Base-by-base conservation (phyloP, 1,140 invertebrate genomes). In the Hylaeus anthracinus region DNA sequence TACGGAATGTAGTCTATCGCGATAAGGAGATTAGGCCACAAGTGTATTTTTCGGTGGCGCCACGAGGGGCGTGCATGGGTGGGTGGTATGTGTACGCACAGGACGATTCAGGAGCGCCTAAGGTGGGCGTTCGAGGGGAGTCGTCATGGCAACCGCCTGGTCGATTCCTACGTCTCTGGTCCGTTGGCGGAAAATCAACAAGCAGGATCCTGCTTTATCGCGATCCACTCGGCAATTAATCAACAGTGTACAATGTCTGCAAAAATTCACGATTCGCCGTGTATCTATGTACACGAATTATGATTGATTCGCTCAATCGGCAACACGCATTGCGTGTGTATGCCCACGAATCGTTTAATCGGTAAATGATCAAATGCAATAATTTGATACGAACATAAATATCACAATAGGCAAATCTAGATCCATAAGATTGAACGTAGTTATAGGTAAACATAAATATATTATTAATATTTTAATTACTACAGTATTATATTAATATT, bases 81-180 rank as follows among this genome's bases (percentile, higher is more conserved):
- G 39, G 78, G 12, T 39, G 65, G 8, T 8, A 66, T 63, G 58
- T 69, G 51, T 72, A 78, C n/a, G 55, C 56, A 63, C 67, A 65
- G 73, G 73, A 69, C 26, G 65, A 76, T 63, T 76, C 72, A 69
- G 79, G 72, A 76, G 48, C n/a, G 48, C 6, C 55, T 37, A 55
- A 83, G 66, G 81, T 67, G 72, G 85, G 73, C 58, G 79, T 74
- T 39, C 63, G 72, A 65, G 73, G 80, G 82, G 84, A 48, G 86
- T 89, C 78, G 75, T 78, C 88, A 91, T 92, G 89, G 81, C 86
- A 82, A 92, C 91, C 86, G 90, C 88, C 90, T 71, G 87, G 81
- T 92, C 90, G 90, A 91, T 91, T 88, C 80, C 79, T 71, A 60
- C 75, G 81, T 80, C 72, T 74, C 64, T 66, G 63, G 10, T 61